Conservation (phyloP, 2,797 vertebrate species). For the Acipenser ruthenus region DNA sequence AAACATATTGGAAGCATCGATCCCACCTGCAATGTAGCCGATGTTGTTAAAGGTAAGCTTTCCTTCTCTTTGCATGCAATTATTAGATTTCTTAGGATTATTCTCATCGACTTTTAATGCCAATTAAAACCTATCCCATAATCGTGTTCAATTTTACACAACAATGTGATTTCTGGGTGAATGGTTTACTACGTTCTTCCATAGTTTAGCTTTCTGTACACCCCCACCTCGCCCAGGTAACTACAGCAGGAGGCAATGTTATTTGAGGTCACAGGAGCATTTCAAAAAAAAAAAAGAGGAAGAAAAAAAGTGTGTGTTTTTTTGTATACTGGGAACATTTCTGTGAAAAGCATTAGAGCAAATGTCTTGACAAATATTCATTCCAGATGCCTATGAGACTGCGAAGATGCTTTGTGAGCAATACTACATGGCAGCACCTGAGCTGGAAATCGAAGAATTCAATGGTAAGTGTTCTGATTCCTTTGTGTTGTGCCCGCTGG, state of each 20-base stretch:
- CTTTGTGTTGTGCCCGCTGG: constrained; percentile 3
- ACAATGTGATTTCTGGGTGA: no score
- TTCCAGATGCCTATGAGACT: constrained; percentile 89
- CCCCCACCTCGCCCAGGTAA: no score
- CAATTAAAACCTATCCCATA: no score
- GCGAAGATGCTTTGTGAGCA: constrained; percentile 96
- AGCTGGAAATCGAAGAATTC: constrained; percentile 84
- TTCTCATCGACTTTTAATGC: neutral
- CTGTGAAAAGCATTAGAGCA: neutral
- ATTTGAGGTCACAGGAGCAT: neutral
- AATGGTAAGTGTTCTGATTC: neutral
- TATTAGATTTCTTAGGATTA: neutral
- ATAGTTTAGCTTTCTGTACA: no score
- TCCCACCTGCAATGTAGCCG: constrained; percentile 82
- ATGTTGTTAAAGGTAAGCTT: constrained; percentile 81
- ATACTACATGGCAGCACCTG: constrained; percentile 83
- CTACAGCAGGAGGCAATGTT: no score
- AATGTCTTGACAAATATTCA: constrained; percentile 14
- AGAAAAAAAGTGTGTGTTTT: constrained; percentile 4
- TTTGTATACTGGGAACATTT: neutral
- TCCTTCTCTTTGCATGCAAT: neutral
- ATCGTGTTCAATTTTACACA: no score
- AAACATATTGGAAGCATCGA: constrained; percentile 97
- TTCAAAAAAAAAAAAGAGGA: constrained; percentile 4
- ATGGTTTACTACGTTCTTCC: no score